A percentile compares a stretch with the other conserved stretches of the same genome.
Conservation (phyloP, 2,797 vertebrate genomes). For the Esox masquinongy region DNA sequence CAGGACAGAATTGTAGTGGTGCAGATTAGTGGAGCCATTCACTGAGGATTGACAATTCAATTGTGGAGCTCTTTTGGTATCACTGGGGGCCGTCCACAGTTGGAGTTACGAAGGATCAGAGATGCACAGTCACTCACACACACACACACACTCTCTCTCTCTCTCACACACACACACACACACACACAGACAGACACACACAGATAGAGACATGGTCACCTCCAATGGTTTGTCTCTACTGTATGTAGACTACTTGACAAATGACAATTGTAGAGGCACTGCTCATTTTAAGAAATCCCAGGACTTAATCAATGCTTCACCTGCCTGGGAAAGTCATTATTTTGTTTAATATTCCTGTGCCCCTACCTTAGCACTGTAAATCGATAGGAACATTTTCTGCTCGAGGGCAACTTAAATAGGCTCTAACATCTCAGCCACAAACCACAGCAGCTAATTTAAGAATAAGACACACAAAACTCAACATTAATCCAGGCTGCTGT, state of each 20-base stretch:
- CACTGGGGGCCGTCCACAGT: no score
- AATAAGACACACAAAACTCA: background rate
- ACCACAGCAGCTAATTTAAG: background rate
- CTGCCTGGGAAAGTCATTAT: background rate
- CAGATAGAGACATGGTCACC: slow-evolving; percentile 21
- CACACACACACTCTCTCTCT: background rate
- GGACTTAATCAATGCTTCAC: background rate
- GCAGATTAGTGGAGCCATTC: no score
- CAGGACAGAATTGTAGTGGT: no score
- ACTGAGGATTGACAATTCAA: no score
- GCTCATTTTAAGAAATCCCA: background rate
- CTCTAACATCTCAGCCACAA: background rate
- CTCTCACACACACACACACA: background rate
- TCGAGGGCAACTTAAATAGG: background rate
- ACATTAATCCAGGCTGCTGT: background rate
- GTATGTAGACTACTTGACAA: background rate
- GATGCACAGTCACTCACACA: background rate
- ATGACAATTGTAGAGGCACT: background rate
- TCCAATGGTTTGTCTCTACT: background rate
- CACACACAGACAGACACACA: background rate
- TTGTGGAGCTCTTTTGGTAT: no score
- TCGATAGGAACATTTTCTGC: background rate
- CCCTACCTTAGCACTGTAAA: background rate
- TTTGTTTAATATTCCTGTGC: background rate
- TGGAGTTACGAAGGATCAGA: no score